These are phyloP conservation scores for Tinamus major DNA, from an alignment of 2,797 vertebrate genomes.

Conservation along the genomic window DNA sequence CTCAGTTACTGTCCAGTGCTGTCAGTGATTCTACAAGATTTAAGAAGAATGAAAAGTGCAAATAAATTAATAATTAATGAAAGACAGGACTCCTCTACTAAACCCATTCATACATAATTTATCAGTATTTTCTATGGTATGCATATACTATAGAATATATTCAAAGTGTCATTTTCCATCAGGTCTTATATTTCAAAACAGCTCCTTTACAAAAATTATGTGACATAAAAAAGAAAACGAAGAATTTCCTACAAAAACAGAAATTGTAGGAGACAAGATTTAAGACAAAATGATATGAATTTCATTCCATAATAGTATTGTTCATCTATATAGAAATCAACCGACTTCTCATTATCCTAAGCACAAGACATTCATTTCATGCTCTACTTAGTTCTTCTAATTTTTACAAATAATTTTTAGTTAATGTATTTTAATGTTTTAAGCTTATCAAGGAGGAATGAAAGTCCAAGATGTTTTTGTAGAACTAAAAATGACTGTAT, in stretches of 20 bases:
- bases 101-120: constrained; percentile 48
- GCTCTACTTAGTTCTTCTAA: not conserved
- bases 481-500: not conserved
- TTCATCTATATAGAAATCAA: not conserved
- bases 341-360: not conserved
- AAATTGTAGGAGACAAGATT: not conserved
- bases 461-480: not conserved
- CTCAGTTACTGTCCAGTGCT: not conserved
- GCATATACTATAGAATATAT: not conserved
- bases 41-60: constrained; percentile 30
- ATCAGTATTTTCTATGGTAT: not conserved
- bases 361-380: not conserved
- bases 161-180: not conserved
- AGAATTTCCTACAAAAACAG: not conserved
- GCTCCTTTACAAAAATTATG: not conserved
- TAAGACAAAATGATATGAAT: not conserved
- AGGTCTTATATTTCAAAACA: constrained; percentile 19
- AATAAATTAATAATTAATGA: constrained; percentile 47
- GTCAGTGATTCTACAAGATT: not conserved
- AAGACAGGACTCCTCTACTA: not conserved
- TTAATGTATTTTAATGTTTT: not conserved
- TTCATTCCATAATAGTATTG: not conserved
- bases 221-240: not conserved
- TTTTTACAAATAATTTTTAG: not conserved
- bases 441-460: not conserved